Percentiles rank a stretch among this genome's conserved stretches.
phyloP scores from a whole-genome alignment of 2,113 vertebrate species.

The Muntiacus muntjak region DNA sequence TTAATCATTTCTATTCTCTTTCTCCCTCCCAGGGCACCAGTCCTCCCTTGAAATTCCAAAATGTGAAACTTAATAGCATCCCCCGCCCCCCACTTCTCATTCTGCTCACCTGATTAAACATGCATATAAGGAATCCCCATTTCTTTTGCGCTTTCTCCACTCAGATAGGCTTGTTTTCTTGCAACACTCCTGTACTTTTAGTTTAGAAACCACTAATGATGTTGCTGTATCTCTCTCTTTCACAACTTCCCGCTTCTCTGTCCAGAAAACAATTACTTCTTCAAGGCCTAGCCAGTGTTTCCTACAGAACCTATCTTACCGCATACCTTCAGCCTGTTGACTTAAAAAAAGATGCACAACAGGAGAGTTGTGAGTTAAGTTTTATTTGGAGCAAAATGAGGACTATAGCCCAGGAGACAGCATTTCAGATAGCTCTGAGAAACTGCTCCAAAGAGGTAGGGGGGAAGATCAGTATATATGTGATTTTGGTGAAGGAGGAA shows the following conservation, averaged over 20 bases:
- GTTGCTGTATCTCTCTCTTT: background rate
- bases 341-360: background rate
- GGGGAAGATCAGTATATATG: background rate
- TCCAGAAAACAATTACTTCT: background rate
- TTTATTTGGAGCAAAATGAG: background rate
- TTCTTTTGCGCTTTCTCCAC: background rate
- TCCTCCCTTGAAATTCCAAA: conserved; percentile 21
- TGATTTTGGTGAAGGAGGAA: background rate
- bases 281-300: background rate
- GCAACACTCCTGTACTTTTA: background rate
- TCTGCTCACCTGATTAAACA: conserved; percentile 16
- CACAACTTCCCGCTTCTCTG: background rate
- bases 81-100: background rate
- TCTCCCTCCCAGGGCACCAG: background rate
- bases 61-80: background rate
- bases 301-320: background rate
- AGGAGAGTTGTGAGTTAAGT: background rate
- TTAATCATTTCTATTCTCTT: background rate
- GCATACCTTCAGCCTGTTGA: background rate
- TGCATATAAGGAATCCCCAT: background rate
- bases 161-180: background rate
- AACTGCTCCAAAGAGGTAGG: background rate
- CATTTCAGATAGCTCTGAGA: background rate
- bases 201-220: background rate
- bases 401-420: background rate